Base-by-base conservation (phyloP, 2,797 vertebrate species). In the Phrynocephalus forsythii region DNA sequence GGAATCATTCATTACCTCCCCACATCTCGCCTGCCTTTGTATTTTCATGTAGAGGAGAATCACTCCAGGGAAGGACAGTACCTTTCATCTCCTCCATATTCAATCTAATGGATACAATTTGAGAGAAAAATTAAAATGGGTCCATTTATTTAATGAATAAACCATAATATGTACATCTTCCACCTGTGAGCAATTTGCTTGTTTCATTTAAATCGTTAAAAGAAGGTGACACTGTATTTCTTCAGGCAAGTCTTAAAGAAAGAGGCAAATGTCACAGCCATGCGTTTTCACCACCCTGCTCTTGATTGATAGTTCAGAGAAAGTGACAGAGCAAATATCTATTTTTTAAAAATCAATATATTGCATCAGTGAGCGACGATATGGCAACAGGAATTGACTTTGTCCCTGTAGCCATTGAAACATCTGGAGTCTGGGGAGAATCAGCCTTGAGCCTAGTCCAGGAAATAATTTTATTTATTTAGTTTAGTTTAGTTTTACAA, bases 81-180 rank as follows among this genome's bases (percentile, higher is more conserved):
- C 79, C 82, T 84, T 90, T 84, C 86, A 83, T 86, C 90, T 82
- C 88, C 30, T 90, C 90, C 71, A n/a, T 87, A 86, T 91, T 91
- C 79, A 87, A 75, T 77, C 86, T 92, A 91, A 91, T 89, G 78
- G 87, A 84, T 93, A 93, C 86, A 66, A 8, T 60, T 80, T 78
- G 77, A 52, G 86, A 86, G 92, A 90, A 66, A 91, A 91, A 92
- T 86, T 82, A 28, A 87, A 92, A 87, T 76, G 7, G 63, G 88
- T 88, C 6, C 67, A 84, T 60, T 88, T 92, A 82, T 89, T 90
- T 88, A 63, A 90, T 90, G 86, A 52, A 88, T 89, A 86, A 91
- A 60, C 84, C 82, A 82, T 90, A 77, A 18, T 82, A 89, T 73
- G 86, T 82, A 89, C 69, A 85, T 90, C 85, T 86, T 66, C 15